Evolutionary conservation across 2,888 invertebrate genomes (phyloP).

Genomic region (Piscicola geometra): DNA sequence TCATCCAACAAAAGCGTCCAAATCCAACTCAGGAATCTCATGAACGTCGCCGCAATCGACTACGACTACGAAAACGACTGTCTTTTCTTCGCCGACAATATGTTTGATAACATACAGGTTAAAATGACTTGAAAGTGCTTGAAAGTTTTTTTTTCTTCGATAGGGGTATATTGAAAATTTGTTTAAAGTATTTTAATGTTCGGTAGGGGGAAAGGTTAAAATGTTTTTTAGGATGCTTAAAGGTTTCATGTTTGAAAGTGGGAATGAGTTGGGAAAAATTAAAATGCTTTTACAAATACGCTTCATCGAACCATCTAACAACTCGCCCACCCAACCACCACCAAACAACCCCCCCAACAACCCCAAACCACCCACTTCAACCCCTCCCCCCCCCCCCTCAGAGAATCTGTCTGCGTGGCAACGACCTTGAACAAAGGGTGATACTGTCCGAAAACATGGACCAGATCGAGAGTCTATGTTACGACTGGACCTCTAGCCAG

Average conservation of each 20-base stretch:
- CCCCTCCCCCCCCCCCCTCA: constrained; percentile 38
- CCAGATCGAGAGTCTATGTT: constrained; percentile 80
- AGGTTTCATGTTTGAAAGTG: no score
- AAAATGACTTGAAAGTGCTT: no score
- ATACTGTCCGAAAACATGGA: constrained; percentile 70
- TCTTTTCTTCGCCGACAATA: constrained; percentile 82
- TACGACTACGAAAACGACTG: constrained; percentile 79
- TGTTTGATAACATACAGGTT: constrained; percentile 69
- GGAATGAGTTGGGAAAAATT: no score
- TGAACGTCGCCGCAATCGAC: constrained; percentile 79
- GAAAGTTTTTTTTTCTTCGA: no score
- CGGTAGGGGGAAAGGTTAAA: no score
- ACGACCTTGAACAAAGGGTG: constrained; percentile 60
- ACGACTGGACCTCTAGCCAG: constrained; percentile 80
- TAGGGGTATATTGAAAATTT: no score
- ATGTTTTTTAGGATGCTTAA: no score
- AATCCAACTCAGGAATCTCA: constrained; percentile 69
- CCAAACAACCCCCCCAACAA: not conserved
- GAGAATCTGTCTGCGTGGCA: constrained; percentile 63
- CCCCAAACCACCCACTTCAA: not conserved
- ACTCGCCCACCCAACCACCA: not conserved
- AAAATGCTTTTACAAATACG: no score
- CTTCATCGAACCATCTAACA: not conserved
- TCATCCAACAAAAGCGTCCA: constrained; percentile 45
- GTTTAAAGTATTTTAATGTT: no score